Base-by-base conservation (phyloP, 2,888 invertebrate genomes). In the Stegana nigrithorax region DNA sequence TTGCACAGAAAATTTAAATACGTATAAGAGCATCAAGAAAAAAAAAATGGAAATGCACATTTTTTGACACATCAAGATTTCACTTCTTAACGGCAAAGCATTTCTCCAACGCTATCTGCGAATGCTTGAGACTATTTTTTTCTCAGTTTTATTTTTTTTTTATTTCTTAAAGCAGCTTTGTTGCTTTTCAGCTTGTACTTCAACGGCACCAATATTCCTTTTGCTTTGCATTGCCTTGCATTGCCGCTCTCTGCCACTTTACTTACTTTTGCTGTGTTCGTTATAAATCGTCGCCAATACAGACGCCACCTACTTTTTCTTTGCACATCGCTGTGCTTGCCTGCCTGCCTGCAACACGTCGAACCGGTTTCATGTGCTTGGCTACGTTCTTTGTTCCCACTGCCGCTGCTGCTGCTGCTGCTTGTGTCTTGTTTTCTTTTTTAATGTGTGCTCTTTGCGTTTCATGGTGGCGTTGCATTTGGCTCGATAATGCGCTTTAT, bases 201-300 rank as follows among this genome's bases (percentile, higher is more conserved):
- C 45, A 45, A 32, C 21, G 53, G 25, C 44, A 44, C 45, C 39
- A 58, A 58, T 44, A n/a, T 21, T 26, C 7, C 25, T 57, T 45
- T 17, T 58, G 14, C 23, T 45, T 14, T 19, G n/a, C 45, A 25
- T 44, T 32, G 44, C 8, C 14, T 74, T 64, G 64, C 29, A 42
- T 44, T 58, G 59, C 63, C 60, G 64, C 66, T 68, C n/a, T n/a
- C n/a, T 65, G 71, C 60, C 65, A 63, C 62, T 42, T 23, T 53
- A 66, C 12, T 39, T 3, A 5, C 4, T 45, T 21, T 45, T 45
- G 4, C 12, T 21, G 3, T 21, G 6, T 10, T 29, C 29, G 17
- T 32, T 53, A 32, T 19, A 53, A 32, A 53, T 32, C 53, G 29
- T 12, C 21, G 21, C 53, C 29, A 53, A 32, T 53, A 21, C 32